Conservation (phyloP, 2,113 vertebrate species). For the Spheniscus mendiculus region DNA sequence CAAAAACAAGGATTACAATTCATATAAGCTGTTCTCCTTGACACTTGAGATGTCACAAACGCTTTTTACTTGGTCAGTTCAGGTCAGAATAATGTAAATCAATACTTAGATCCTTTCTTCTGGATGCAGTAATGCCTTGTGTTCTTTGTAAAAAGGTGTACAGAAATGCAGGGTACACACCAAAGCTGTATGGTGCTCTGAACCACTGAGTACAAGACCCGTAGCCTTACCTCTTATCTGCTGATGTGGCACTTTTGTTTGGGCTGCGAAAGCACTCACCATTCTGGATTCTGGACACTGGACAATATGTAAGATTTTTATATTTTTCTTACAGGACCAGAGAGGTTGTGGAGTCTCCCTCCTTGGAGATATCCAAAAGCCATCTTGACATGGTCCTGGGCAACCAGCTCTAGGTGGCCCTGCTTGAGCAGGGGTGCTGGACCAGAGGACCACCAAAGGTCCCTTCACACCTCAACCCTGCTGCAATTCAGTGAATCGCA, state of each 20-base stretch:
- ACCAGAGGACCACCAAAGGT: not conserved
- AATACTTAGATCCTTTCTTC: not conserved
- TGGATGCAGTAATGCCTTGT: too few species aligned
- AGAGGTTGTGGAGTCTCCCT: not conserved
- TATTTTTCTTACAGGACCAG: not conserved
- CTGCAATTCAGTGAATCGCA: not conserved
- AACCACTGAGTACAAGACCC: not conserved
- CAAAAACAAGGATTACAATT: not conserved
- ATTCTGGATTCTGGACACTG: not conserved
- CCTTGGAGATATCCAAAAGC: not conserved
- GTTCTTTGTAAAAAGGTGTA: accelerated
- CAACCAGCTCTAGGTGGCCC: not conserved
- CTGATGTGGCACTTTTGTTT: not conserved
- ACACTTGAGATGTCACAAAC: not conserved
- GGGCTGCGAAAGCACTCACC: not conserved
- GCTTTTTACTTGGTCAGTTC: accelerated
- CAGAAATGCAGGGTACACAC: not conserved
- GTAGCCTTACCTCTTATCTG: not conserved
- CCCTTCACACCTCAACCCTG: not conserved
- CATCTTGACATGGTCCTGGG: not conserved
- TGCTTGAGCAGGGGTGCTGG: not conserved
- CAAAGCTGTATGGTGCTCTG: not conserved
- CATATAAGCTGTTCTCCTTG: not conserved
- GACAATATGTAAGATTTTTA: not conserved
- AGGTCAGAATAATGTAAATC: not conserved